These are phyloP conservation scores for Cephus nigrinus DNA, from an alignment of 2,888 invertebrate genomes.

Conservation along the genomic window DNA sequence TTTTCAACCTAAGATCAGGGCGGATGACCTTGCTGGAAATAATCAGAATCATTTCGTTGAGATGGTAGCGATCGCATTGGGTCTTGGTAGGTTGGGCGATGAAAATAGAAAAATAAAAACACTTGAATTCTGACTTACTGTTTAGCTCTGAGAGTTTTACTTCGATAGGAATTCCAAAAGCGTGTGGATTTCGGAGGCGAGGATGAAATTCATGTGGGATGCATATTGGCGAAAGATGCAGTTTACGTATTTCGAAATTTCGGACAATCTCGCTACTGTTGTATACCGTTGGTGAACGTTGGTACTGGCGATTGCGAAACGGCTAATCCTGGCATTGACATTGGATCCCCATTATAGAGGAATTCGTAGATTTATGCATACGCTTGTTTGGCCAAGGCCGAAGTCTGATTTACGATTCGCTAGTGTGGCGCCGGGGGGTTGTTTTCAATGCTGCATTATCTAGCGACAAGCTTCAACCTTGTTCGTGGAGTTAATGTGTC, in stretches of 20 bases:
- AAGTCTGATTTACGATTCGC: conserved; percentile 2
- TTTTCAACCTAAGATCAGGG: neutral
- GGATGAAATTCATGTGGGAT: neutral
- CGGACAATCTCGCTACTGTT: neutral
- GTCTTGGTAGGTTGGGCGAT: neutral
- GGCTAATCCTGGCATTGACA: conserved; percentile 5
- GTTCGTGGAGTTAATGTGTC: neutral
- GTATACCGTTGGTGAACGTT: neutral
- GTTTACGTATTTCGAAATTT: neutral
- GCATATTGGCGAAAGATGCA: neutral
- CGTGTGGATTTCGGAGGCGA: neutral
- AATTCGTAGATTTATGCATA: conserved; percentile 1
- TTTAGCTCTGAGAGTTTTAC: neutral
- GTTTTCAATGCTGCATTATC: neutral
- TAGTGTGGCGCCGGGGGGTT: neutral
- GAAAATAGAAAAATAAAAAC: neutral
- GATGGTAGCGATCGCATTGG: neutral
- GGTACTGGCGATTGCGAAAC: neutral
- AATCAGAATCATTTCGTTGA: neutral
- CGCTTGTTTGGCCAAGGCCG: conserved; percentile 2
- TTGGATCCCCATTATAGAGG: neutral
- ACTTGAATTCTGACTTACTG: neutral
- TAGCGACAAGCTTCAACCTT: neutral
- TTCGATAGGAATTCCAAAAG: neutral
- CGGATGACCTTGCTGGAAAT: neutral